phyloP scores from a whole-genome alignment of 2,888 invertebrate species.

The Plemyria rubiginata region DNA sequence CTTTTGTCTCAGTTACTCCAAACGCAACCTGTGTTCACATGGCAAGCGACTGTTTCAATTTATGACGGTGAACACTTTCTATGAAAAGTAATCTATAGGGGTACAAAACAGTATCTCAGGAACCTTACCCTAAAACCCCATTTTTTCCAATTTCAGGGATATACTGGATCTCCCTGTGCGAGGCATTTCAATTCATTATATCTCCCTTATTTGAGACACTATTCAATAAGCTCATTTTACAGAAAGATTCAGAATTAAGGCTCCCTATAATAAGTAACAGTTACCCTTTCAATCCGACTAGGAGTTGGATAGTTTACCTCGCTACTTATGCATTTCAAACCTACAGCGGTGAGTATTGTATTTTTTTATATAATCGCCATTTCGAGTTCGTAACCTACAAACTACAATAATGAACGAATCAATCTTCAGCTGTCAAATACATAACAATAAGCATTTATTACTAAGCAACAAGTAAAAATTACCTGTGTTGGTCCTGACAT shows the following conservation, averaged over 20 bases:
- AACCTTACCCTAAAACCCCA: slow-evolving; percentile 9
- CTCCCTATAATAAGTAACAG: slow-evolving; percentile 41
- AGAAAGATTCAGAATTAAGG: slow-evolving; percentile 41
- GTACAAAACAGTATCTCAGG: slow-evolving; percentile 2
- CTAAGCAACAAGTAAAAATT: too few relatives aligned
- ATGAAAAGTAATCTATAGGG: neutral
- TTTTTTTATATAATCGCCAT: too few relatives aligned
- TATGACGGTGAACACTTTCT: slow-evolving; percentile 2
- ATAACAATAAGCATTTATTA: too few relatives aligned
- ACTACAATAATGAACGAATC: too few relatives aligned
- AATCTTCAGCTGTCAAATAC: too few relatives aligned
- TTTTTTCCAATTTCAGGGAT: slow-evolving; percentile 38
- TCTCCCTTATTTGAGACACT: slow-evolving; percentile 48
- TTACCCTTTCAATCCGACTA: slow-evolving; percentile 46
- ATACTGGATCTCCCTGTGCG: slow-evolving; percentile 38
- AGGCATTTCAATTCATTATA: slow-evolving; percentile 42
- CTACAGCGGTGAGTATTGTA: slow-evolving; percentile 45
- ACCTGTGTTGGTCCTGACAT: too few relatives aligned
- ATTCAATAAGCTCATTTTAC: slow-evolving; percentile 43
- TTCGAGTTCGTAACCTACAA: too few relatives aligned
- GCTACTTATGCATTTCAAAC: slow-evolving; percentile 43
- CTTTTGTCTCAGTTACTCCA: neutral
- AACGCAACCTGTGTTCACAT: too few relatives aligned
- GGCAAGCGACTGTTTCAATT: neutral
- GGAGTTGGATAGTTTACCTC: slow-evolving; percentile 45